Percentiles rank a stretch among this genome's conserved stretches.
phyloP scores from a whole-genome alignment of 2,888 invertebrate species.

The Clistopyga incitator region DNA sequence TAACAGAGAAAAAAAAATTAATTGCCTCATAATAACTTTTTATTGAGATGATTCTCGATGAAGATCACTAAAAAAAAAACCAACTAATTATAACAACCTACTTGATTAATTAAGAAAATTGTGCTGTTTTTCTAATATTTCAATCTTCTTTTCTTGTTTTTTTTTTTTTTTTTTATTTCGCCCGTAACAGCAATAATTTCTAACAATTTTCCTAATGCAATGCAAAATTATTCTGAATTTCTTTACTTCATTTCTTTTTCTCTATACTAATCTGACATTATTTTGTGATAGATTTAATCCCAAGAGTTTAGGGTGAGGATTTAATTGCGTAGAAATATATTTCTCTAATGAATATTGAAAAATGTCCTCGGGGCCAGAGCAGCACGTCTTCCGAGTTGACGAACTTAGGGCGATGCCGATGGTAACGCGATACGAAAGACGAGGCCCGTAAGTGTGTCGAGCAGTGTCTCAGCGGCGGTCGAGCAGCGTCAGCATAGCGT shows the following conservation, averaged over 20 bases:
- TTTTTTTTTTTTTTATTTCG: too few relatives aligned
- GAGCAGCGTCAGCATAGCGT: neutral
- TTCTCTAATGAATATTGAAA: neutral
- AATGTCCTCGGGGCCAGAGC: neutral
- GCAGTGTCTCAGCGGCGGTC: slow-evolving; percentile 57
- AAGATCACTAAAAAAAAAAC: neutral
- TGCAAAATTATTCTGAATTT: too few relatives aligned
- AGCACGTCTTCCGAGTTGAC: neutral
- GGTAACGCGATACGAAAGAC: slow-evolving; percentile 25
- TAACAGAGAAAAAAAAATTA: neutral
- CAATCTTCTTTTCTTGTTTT: too few relatives aligned
- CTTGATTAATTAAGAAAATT: too few relatives aligned
- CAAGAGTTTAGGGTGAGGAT: too few relatives aligned
- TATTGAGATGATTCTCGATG: neutral
- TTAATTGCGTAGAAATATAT: too few relatives aligned
- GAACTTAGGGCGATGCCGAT: neutral
- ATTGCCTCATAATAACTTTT: neutral
- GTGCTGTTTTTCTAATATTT: too few relatives aligned
- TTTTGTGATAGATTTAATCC: neutral
- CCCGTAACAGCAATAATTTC: too few relatives aligned
- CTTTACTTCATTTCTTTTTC: too few relatives aligned
- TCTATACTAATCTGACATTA: too few relatives aligned
- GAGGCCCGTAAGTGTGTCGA: slow-evolving; percentile 78
- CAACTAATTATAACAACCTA: too few relatives aligned
- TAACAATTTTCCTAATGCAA: too few relatives aligned